Conservation (phyloP, 2,113 vertebrate genomes). For the Elephantulus edwardii region DNA sequence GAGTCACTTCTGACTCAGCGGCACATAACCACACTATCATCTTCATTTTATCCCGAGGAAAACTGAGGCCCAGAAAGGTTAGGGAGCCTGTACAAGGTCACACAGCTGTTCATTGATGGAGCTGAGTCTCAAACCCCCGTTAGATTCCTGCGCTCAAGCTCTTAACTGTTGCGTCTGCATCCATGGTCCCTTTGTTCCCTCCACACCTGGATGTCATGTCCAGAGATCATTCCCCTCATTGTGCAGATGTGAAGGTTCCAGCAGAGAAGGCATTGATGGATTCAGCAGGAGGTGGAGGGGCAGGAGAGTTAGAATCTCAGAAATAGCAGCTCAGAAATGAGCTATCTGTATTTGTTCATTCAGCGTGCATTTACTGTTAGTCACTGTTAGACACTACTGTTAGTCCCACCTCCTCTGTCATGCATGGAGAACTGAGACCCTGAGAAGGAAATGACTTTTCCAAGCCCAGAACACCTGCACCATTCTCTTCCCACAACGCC, state of each 20-base stretch:
- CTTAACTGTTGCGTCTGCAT: not conserved
- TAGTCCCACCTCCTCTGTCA: not conserved
- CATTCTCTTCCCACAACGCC: not conserved
- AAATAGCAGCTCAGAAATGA: rapidly evolving
- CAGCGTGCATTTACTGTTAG: no score
- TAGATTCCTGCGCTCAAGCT: not conserved
- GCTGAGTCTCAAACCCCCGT: not conserved
- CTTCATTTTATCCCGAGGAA: not conserved
- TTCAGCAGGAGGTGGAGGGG: not conserved
- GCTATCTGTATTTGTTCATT: no score
- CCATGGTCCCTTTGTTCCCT: not conserved
- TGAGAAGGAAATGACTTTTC: not conserved
- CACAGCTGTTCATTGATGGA: not conserved
- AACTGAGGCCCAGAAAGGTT: not conserved
- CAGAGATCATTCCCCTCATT: not conserved
- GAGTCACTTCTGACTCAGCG: no score
- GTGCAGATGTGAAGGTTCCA: not conserved
- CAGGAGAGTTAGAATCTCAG: not conserved
- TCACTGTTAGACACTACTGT: not conserved
- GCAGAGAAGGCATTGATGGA: not conserved
- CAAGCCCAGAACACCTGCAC: not conserved
- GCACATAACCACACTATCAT: no score
- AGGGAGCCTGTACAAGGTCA: not conserved
- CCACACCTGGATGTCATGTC: not conserved
- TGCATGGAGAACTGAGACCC: not conserved